Evolutionary conservation across 2,888 invertebrate species (phyloP), one percentile per base, ranked within the genome.

Genomic region (Scotopteryx bipunctaria): DNA sequence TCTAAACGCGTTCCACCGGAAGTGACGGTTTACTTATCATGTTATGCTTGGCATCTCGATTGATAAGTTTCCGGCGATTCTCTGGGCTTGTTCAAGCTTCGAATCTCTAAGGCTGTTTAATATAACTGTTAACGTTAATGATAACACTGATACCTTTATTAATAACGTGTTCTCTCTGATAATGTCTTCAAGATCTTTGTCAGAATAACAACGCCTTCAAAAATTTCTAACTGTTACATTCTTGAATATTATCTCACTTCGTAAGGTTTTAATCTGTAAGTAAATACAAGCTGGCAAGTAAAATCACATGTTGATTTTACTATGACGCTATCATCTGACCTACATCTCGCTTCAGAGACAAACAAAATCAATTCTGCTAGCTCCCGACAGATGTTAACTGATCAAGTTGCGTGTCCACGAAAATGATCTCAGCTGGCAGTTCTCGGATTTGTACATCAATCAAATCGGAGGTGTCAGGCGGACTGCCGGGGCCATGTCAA

Each of bases 1-100:
- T 23, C 21, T 17, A 37, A 36, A 54, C 64, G 54, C 55, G 69
- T 64, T 69, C 56, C 66, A 57, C 71, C 76, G 79, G 79, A 78
- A 66, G 67, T 64, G 55, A 67, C 64, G 73, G 67, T 75, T 71
- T 70, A 75, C 66, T 70, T 67, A 67, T 68, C 68, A 67, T 63
- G 69, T 69, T 66, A 61, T 65, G 64, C 59, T 62, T 63, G 67
- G 63, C 64, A 63, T 68, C 68, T 66, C 65, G 62, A 70, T 71
- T 69, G 75, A 73, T 71, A 70, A 58, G 69, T 73, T 73, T 76
- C 78, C 78, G 76, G 71, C 55, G 61, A 63, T 57, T 53, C 41
- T 57, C 51, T 46, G 42, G 38, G 45, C 52, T 55, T 57, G 47
- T 53, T 55, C 48, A 50, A 52, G 55, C 64, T 44, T 55, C 50